Evolutionary conservation across 2,113 vertebrate species (phyloP), one percentile per base, ranked within the genome.

Genomic region (Oryzias curvinotus): DNA sequence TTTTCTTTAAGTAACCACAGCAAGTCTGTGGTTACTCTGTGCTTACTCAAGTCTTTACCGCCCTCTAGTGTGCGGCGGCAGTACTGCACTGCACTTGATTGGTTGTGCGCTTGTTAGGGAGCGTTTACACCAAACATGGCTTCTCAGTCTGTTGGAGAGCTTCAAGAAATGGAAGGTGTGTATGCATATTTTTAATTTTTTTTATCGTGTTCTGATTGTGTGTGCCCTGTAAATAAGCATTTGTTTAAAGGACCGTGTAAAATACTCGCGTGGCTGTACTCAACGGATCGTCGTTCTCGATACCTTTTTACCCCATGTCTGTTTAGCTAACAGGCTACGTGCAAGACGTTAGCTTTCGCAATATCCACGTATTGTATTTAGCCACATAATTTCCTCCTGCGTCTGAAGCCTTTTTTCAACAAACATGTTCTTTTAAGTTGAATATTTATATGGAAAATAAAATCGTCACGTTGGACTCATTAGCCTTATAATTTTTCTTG

Each of bases 101-200:
- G 90, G 90, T 63, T 55, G 63, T 73, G 73, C 86, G 70, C 73
- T 85, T 70, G 77, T 79, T 55, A 63, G 71, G 36, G 85, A 80
- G 78, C 89, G 85, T 85, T 82, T 76, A 85, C 75, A 77, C 50
- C 73, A 84, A 91, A 91, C 84, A 93, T 93, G 92, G 91, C 92
- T 80, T 85, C 91, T 56, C 50, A 85, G 81, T 86, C 87, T 85
- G 87, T 84, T 60, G 90, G 88, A 85, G 91, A 93, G 61, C 87
- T 85, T 46, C 92, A 93, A 84, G 92, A 91, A 65, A 93, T 93
- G 92, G 92, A 93, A 91, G 92, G 92, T 92, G 61, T 84, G 85
- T 75, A 28, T 7, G 56, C 14, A 19, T 51, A 15, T 76, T 47
- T 4, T 62, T 7, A 17, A 55, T 70, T 26, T 5, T 53, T 50